Evolutionary conservation across 2,113 vertebrate genomes (phyloP).

Genomic region (Thalassoma bifasciatum): DNA sequence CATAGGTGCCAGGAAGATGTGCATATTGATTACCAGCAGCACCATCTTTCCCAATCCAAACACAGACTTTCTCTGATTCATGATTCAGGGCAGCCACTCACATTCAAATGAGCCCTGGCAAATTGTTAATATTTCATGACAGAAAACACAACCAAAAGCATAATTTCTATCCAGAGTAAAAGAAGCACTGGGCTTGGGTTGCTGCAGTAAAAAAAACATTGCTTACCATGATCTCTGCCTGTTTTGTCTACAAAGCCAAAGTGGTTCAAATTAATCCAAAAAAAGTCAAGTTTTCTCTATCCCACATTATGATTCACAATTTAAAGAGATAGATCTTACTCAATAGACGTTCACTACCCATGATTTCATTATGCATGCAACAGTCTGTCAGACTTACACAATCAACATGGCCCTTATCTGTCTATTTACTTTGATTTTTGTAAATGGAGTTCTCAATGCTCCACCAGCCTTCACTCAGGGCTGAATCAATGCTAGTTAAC

Average conservation of each 20-base stretch:
- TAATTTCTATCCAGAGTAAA: constrained; percentile 12
- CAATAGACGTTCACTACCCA: constrained; percentile 38
- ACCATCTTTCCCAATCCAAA: constrained; percentile 48
- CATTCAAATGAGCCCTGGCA: constrained; percentile 13
- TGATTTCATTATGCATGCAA: constrained; percentile 66
- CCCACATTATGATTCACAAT: constrained; percentile 38
- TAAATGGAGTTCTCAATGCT: constrained; percentile 61
- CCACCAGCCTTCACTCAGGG: constrained; percentile 49
- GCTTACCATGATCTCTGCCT: constrained; percentile 1
- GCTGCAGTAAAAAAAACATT: background rate
- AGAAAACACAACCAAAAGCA: constrained; percentile 28
- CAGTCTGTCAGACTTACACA: constrained; percentile 63
- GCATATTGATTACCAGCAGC: constrained; percentile 69
- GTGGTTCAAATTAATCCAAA: constrained; percentile 36
- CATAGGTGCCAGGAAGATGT: constrained; percentile 65
- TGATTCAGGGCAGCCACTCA: constrained; percentile 57
- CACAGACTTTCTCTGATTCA: constrained; percentile 56
- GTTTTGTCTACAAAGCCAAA: constrained; percentile 4
- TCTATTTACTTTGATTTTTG: constrained; percentile 64
- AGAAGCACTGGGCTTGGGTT: constrained; percentile 7
- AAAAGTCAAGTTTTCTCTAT: constrained; percentile 41
- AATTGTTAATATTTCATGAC: constrained; percentile 3
- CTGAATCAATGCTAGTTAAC: constrained; percentile 64
- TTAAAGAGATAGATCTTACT: constrained; percentile 25
- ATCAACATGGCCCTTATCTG: constrained; percentile 59